Base-by-base conservation (phyloP, 2,113 vertebrate species). In the Nycticorax nycticorax region DNA sequence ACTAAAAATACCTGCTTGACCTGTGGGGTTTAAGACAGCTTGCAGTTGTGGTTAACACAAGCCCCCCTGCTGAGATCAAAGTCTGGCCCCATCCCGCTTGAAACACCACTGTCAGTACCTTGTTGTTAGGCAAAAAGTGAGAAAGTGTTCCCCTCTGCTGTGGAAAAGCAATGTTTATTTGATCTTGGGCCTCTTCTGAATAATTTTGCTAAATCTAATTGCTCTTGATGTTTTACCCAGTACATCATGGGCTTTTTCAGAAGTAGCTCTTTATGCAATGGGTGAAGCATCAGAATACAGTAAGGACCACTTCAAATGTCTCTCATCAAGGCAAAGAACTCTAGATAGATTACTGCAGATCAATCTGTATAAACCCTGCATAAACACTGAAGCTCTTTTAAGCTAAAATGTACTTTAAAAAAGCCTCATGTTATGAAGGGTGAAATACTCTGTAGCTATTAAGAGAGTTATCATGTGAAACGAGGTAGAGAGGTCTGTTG, bases 41-140 rank as follows among this genome's bases (percentile, higher is more conserved):
- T 41, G 59, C 79, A 79, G 78, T 89, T 66, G 88, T 92, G 94
- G 90, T 96, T 91, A 96, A 97, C 96, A 96, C 56, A n/a, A 95
- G 90, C 78, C 87, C 92, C 92, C 97, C 97, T 85, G 97, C 91
- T 8, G 95, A 97, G 97, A 98, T 98, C 97, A 98, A 97, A 98
- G 97, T 32, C 91, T 55, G 95, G 83, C 90, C 77, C 92, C 87
- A 89, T 97, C 95, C 95, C 3, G 80, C 90, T 85, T 56, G 79
- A 89, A 97, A 83, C 87, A 78, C 90, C 5, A 6, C 96, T 96
- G 55, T 80, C 97, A 91, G 87, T 92, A 84, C 88, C 96, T 97
- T 89, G 96, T 96, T 97, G 94, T 91, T 88, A 94, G 94, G 88
- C 91, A 88, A 60, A 93, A 96, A 86, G 66, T 26, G 52, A 68